Conservation (phyloP, 2,797 vertebrate genomes). For the Carcharodon carcharias region DNA sequence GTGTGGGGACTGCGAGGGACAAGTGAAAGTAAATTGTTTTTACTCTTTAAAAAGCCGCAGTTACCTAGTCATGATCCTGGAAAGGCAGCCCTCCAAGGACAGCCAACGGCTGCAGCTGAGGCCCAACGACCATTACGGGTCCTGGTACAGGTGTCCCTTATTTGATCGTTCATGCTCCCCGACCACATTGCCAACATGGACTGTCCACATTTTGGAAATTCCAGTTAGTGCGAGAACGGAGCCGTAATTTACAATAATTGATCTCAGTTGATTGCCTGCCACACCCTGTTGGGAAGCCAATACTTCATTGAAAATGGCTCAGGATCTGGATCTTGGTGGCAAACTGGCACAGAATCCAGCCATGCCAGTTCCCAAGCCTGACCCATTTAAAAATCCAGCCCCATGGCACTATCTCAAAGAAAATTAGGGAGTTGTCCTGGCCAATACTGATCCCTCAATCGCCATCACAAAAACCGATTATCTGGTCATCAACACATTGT, state of each 20-base stretch:
- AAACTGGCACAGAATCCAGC: neutral
- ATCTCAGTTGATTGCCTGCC: too few species aligned
- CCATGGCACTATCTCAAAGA: neutral
- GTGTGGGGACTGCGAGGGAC: neutral
- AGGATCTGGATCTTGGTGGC: neutral
- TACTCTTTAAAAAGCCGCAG: too few species aligned
- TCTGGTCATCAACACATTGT: neutral
- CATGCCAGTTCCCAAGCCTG: neutral
- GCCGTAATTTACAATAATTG: neutral
- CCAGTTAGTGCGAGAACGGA: too few species aligned
- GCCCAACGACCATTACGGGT: neutral
- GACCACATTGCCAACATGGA: too few species aligned
- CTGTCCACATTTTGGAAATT: neutral
- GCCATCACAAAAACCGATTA: neutral
- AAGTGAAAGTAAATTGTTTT: neutral
- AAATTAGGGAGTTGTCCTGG: neutral
- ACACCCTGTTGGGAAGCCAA: too few species aligned
- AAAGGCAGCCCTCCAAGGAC: neutral
- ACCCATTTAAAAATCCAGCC: neutral
- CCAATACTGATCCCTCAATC: neutral
- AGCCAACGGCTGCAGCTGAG: neutral
- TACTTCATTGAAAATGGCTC: neutral
- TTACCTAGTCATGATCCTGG: neutral
- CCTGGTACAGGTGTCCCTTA: too few species aligned
- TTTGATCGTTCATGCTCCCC: neutral